Conservation (phyloP, 1,140 invertebrate genomes). For the Caenorhabditis remanei region DNA sequence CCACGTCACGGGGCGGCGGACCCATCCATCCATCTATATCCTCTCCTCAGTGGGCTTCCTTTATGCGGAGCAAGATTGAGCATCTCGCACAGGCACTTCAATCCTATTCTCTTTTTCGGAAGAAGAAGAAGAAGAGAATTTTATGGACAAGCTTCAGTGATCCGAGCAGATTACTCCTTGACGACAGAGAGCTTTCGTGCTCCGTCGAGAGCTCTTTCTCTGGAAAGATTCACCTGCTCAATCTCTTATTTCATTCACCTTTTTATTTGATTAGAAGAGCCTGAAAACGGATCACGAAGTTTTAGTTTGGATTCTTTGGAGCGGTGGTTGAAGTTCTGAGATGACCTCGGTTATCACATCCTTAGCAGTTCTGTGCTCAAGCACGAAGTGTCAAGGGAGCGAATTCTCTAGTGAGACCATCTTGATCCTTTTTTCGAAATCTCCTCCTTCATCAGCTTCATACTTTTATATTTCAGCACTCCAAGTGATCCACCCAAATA, state of each 20-base stretch:
- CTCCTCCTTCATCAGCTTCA: no score
- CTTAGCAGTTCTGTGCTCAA: no score
- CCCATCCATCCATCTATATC: conserved; percentile 54
- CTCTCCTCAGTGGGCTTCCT: conserved; percentile 32
- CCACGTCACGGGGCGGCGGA: conserved; percentile 48
- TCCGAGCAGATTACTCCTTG: background rate
- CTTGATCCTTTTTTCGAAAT: background rate
- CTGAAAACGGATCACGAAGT: no score
- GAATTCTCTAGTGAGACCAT: no score
- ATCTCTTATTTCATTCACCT: background rate
- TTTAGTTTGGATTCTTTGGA: no score
- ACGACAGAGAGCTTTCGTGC: background rate
- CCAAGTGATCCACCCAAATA: background rate
- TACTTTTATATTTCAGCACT: no score
- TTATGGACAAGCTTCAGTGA: background rate
- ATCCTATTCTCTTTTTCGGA: background rate
- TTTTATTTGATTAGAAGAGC: no score
- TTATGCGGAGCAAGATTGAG: conserved; percentile 19
- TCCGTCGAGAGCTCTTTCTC: background rate
- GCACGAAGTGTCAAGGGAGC: no score
- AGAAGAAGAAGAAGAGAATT: background rate
- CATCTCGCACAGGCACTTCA: conserved; percentile 29
- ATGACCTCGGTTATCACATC: no score
- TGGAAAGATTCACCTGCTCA: background rate
- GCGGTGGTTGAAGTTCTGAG: no score